These are phyloP conservation scores for Ganaspis sp. DNA, from an alignment of 1,140 invertebrate species.

Conservation along the genomic window DNA sequence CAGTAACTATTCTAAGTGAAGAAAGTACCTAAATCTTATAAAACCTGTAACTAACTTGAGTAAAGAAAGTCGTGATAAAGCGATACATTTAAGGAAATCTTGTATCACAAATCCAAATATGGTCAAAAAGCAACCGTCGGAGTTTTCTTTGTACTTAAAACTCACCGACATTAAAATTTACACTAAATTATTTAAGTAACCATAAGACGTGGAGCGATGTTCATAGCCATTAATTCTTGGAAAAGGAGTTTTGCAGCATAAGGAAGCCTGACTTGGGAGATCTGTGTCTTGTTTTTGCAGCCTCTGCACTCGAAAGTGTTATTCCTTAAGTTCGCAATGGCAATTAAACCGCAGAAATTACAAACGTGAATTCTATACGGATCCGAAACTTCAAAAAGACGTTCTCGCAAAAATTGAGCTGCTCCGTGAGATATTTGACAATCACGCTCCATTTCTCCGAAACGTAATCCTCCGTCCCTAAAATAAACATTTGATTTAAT, in stretches of 20 bases:
- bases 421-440: slow-evolving; percentile 62
- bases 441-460: slow-evolving; percentile 63
- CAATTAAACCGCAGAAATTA: slow-evolving; percentile 60
- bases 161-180: not conserved
- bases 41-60: not conserved
- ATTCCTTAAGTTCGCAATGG: slow-evolving; percentile 58
- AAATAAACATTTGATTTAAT: slow-evolving; percentile 17
- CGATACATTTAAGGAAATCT: not conserved
- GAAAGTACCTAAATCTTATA: not conserved
- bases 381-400: slow-evolving; percentile 59
- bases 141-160: slow-evolving; percentile 7
- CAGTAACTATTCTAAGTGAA: not conserved
- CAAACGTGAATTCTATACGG: slow-evolving; percentile 60
- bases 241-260: slow-evolving; percentile 61
- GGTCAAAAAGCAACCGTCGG: not conserved
- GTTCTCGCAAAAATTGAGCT: slow-evolving; percentile 58
- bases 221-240: slow-evolving; percentile 62
- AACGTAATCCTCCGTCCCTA: slow-evolving; percentile 62
- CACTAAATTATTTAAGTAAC: slow-evolving; percentile 44
- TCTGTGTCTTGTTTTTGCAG: slow-evolving; percentile 62
- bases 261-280: slow-evolving; percentile 58
- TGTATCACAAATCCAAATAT: not conserved
- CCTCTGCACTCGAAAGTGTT: slow-evolving; percentile 58
- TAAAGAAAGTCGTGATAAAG: not conserved
- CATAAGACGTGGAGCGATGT: slow-evolving; percentile 61